Evolutionary conservation across 2,797 vertebrate genomes (phyloP).

Genomic region (Carduelis carduelis): DNA sequence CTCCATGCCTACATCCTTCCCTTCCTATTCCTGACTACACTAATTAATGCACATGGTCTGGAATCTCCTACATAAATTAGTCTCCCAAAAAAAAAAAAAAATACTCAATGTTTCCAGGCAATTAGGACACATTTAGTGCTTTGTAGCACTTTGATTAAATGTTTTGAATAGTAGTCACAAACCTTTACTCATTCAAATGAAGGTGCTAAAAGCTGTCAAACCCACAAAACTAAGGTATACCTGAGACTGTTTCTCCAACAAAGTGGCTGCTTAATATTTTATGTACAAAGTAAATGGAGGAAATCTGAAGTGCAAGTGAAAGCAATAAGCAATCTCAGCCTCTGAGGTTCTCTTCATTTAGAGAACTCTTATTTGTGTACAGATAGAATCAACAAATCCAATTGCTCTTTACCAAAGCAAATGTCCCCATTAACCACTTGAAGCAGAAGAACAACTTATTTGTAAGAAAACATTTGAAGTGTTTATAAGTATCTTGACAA

Average conservation of each 20-base stretch:
- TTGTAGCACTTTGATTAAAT: background rate
- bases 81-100: background rate
- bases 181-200: background rate
- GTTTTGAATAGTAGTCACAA: background rate
- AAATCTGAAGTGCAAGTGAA: background rate
- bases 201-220: background rate
- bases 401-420: background rate
- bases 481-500: background rate
- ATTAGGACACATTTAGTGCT: background rate
- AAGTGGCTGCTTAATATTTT: background rate
- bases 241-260: background rate
- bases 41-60: background rate
- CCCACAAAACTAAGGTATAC: background rate
- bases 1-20: background rate
- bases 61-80: background rate
- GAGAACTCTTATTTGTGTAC: background rate
- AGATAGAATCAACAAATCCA: conserved; percentile 28
- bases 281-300: background rate
- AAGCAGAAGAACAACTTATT: conserved; percentile 17
- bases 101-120: background rate
- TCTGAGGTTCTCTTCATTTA: background rate
- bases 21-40: background rate
- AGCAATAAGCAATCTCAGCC: background rate
- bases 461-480: background rate
- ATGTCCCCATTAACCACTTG: conserved; percentile 10